Percentiles rank a stretch among this genome's conserved stretches.
phyloP scores from a whole-genome alignment of 1,140 invertebrate species.

The Drosophila cardini region DNA sequence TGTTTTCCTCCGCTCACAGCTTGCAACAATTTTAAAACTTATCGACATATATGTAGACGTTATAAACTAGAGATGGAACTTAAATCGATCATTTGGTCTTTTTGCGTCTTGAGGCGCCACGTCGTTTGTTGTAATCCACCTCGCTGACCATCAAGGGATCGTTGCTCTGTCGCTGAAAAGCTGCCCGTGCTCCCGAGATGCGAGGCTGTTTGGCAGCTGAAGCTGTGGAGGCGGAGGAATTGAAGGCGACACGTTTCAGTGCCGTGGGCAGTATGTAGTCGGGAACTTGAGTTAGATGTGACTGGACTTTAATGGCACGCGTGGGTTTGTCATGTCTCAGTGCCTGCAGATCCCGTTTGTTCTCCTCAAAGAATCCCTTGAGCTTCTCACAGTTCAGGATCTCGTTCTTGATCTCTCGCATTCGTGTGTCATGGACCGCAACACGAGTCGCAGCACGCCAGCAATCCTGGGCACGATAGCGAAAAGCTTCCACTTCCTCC shows the following conservation, averaged over 20 bases:
- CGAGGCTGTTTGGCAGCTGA: conserved; percentile 83
- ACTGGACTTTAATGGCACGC: conserved; percentile 93
- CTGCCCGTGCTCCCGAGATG: conserved; percentile 57
- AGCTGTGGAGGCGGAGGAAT: conserved; percentile 59
- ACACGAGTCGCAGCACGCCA: conserved; percentile 96
- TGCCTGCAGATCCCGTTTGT: conserved; percentile 95
- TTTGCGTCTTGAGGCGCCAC: conserved; percentile 34
- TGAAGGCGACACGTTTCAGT: conserved; percentile 87
- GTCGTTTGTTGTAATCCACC: conserved; percentile 72
- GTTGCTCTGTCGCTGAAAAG: conserved; percentile 73
- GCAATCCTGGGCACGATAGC: conserved; percentile 96
- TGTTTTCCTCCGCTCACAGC: too few species aligned
- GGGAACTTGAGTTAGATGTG: conserved; percentile 95
- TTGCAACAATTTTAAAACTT: too few species aligned
- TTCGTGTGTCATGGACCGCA: conserved; percentile 95
- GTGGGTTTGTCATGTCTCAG: conserved; percentile 96
- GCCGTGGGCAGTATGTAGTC: conserved; percentile 95
- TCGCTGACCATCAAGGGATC: conserved; percentile 83
- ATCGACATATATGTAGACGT: too few species aligned
- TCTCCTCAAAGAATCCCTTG: conserved; percentile 97
- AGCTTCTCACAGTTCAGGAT: conserved; percentile 96
- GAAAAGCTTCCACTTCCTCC: conserved; percentile 97
- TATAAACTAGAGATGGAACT: too few species aligned
- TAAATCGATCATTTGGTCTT: conserved; percentile 20
- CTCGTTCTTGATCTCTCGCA: conserved; percentile 98